Base-by-base conservation (phyloP, 2,888 invertebrate genomes). In the Thecophora atra region DNA sequence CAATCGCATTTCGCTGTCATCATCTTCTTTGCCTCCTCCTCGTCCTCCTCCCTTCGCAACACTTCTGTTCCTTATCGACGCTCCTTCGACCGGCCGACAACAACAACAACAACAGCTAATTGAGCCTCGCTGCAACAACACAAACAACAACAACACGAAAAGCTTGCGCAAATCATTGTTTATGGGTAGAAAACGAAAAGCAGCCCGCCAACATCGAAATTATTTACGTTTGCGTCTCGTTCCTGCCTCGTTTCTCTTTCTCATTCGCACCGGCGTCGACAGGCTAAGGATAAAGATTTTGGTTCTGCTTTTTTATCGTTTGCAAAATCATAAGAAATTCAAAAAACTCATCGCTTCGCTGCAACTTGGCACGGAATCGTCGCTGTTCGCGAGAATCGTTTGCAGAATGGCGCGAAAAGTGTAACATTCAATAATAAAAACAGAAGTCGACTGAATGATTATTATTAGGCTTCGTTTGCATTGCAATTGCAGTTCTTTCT, bases 131-230 rank as follows among this genome's bases (percentile, higher is more conserved):
- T 56, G 26, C 21, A 56, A 66, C 30, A 54, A 52, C 30, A 52
- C 47, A 44, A 56, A 66, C 30, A 54, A 52, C 30, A 52, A 62
- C 60, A 58, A 44, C 11, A 21, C 21, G n/a, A 21, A 42, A 68
- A 67, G 67, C 56, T 28, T 69, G 51, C 60, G 47, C 28, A 63
- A 67, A 75, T 79, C 78, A 77, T 81, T 82, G 85, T 85, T 86
- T 85, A 85, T 85, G 85, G 85, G 86, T 85, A 86, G 83, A 82
- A 86, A 85, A 85, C 83, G 84, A 81, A 86, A 82, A 81, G 81
- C 82, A 78, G 76, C 84, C 79, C 85, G 85, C 81, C 85, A 83
- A 80, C 85, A 85, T 82, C 84, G 83, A 84, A 85, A 86, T 85
- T 85, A 85, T 84, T 86, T 85, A 81, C 84, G 84, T 85, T 85